A percentile compares a stretch with the other conserved stretches of the same genome.
Evolutionary conservation across 2,113 vertebrate species (phyloP).

Genomic region (Erinaceus europaeus): DNA sequence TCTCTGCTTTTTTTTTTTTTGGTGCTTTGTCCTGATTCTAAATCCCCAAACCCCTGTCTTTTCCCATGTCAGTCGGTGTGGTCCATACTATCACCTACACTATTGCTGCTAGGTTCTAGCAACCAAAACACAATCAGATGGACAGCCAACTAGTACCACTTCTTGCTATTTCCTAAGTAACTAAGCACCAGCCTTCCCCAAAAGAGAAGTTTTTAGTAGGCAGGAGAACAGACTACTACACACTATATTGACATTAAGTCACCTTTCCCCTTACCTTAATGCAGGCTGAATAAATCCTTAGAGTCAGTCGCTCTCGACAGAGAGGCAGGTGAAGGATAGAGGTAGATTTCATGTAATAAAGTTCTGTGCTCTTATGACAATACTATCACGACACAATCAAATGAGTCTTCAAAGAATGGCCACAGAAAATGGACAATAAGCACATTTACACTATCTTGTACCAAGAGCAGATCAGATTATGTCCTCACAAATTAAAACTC

Average conservation of each 20-base stretch:
- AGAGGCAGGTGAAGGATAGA: constrained; percentile 70
- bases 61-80: not conserved
- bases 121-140: not conserved
- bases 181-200: not conserved
- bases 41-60: not conserved
- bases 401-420: constrained; percentile 80
- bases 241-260: not conserved
- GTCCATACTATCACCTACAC: not conserved
- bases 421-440: constrained; percentile 80
- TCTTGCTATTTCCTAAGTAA: not conserved
- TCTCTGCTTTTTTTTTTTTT: not conserved
- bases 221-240: not conserved
- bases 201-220: not conserved
- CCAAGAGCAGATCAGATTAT: constrained; percentile 83
- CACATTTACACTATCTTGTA: constrained; percentile 81
- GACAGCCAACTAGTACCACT: not conserved
- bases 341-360: constrained; percentile 79
- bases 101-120: not conserved
- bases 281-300: constrained; percentile 21
- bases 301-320: constrained; percentile 47
- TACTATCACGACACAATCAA: constrained; percentile 83
- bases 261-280: not conserved
- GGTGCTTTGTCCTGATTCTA: not conserved
- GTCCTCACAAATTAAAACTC: constrained; percentile 84
- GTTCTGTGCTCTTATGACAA: constrained; percentile 76